phyloP scores from a whole-genome alignment of 2,797 vertebrate genomes.

The Pempheris klunzingeri region DNA sequence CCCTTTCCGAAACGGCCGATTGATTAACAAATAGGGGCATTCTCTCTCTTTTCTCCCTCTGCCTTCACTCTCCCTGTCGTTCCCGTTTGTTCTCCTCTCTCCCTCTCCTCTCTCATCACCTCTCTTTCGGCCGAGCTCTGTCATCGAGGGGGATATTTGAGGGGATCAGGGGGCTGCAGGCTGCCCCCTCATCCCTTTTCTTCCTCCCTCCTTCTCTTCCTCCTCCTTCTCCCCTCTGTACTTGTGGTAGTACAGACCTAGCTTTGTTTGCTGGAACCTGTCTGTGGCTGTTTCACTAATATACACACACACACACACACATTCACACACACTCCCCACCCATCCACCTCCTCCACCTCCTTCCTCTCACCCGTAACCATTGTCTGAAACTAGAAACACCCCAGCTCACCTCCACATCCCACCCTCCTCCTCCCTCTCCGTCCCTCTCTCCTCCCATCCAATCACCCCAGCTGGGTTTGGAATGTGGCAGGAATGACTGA shows the following conservation, averaged over 20 bases:
- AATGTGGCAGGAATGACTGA: conserved; percentile 81
- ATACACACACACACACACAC: conserved; percentile 46
- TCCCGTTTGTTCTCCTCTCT: conserved; percentile 76
- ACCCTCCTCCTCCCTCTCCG: conserved; percentile 65
- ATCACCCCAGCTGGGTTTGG: conserved; percentile 84
- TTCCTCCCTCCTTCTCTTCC: conserved; percentile 58
- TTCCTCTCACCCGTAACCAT: conserved; percentile 83
- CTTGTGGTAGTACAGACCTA: conserved; percentile 89
- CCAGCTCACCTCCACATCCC: conserved; percentile 76
- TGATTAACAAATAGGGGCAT: conserved; percentile 90
- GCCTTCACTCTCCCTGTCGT: conserved; percentile 72
- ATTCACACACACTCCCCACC: conserved; percentile 66
- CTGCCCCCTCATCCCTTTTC: conserved; percentile 68
- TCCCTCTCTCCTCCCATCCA: conserved; percentile 80
- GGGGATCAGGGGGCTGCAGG: conserved; percentile 88
- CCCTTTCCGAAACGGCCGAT: conserved; percentile 87
- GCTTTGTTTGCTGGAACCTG: conserved; percentile 91
- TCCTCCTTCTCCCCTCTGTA: conserved; percentile 77
- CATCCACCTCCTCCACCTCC: conserved; percentile 75
- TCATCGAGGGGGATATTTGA: conserved; percentile 96
- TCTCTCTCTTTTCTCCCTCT: conserved; percentile 85
- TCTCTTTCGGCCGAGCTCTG: conserved; percentile 86
- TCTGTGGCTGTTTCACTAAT: conserved; percentile 77
- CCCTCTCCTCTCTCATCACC: conserved; percentile 85
- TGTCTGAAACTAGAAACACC: conserved; percentile 87